A percentile compares a stretch with the other conserved stretches of the same genome.
Evolutionary conservation across 2,888 invertebrate genomes (phyloP).

Genomic region (Lapara coniferarum): DNA sequence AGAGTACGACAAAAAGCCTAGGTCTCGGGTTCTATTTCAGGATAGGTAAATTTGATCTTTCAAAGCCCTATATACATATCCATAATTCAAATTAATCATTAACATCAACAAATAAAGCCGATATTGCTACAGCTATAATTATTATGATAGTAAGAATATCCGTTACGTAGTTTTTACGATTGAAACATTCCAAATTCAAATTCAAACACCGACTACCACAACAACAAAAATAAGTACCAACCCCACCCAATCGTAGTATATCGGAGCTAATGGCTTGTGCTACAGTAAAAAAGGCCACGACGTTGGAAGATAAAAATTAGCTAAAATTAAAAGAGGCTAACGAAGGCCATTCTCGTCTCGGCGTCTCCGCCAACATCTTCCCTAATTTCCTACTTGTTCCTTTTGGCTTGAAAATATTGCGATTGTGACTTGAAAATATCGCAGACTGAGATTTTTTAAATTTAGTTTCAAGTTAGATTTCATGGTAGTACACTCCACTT

Average conservation of each 20-base stretch:
- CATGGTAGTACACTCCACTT: neutral
- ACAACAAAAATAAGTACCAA: conserved; percentile 56
- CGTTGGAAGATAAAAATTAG: conserved; percentile 81
- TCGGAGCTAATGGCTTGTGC: conserved; percentile 74
- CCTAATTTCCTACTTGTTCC: conserved; percentile 35
- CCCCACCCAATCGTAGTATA: conserved; percentile 35
- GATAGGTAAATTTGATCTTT: too few relatives aligned
- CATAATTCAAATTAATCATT: too few relatives aligned
- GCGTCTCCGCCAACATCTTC: conserved; percentile 39
- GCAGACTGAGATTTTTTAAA: neutral
- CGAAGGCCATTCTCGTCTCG: conserved; percentile 75
- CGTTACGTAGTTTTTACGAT: neutral
- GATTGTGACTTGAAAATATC: conserved; percentile 15
- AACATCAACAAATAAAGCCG: too few relatives aligned
- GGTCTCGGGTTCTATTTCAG: too few relatives aligned
- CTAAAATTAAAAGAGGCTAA: conserved; percentile 83
- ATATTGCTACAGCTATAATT: neutral
- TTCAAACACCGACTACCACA: neutral
- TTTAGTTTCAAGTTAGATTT: neutral
- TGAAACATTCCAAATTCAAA: neutral
- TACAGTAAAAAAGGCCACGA: conserved; percentile 71
- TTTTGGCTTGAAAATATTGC: conserved; percentile 7
- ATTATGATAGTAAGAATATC: neutral
- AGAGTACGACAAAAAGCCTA: too few relatives aligned
- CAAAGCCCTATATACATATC: neutral